Conservation (phyloP, 2,797 vertebrate genomes). For the Pitangus sulphuratus region DNA sequence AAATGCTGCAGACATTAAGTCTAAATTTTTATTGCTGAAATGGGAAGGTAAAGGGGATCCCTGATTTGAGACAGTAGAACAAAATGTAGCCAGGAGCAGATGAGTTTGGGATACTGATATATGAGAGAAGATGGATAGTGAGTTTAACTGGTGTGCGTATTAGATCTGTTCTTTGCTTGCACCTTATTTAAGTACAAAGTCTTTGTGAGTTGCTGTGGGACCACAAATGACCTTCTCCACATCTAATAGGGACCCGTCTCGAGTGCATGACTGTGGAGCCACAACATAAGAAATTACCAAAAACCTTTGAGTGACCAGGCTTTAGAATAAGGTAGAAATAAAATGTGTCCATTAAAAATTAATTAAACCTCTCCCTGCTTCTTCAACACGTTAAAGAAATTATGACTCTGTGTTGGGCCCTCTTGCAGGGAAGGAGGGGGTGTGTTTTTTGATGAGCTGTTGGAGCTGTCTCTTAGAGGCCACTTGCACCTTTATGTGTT, state of each 20-base stretch:
- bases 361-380: accelerated
- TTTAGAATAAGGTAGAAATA: background rate
- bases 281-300: background rate
- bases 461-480: background rate
- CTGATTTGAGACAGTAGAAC: background rate
- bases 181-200: background rate
- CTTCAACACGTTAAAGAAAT: background rate
- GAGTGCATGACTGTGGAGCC: background rate
- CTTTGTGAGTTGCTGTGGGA: background rate
- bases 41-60: background rate
- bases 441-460: background rate
- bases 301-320: background rate
- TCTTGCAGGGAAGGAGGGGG: background rate
- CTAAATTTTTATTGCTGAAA: background rate
- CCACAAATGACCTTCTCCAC: background rate
- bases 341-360: background rate
- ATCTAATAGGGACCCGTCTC: background rate
- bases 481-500: background rate
- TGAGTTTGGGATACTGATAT: background rate
- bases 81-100: background rate
- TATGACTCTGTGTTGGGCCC: background rate
- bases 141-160: background rate
- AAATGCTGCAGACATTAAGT: background rate
- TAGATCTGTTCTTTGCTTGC: background rate
- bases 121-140: background rate